A percentile compares a stretch with the other conserved stretches of the same genome.
Evolutionary conservation across 1,140 invertebrate genomes (phyloP).

Genomic region (Lepidurus packardi): DNA sequence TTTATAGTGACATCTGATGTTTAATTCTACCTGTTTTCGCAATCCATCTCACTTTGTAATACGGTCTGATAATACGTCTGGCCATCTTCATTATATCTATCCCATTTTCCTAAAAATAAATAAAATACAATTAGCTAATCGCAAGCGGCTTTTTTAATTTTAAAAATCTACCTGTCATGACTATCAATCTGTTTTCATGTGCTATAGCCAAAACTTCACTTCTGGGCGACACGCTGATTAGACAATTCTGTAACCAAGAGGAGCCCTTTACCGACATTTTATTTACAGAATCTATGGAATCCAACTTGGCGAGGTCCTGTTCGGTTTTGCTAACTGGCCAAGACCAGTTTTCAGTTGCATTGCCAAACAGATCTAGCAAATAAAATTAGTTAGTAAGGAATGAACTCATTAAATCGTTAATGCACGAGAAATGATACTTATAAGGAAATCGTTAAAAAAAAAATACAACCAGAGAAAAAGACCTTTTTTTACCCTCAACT

Average conservation of each 20-base stretch:
- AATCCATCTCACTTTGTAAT: slow-evolving; percentile 34
- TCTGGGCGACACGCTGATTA: slow-evolving; percentile 64
- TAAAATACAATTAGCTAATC: slow-evolving; percentile 31
- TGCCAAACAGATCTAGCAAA: background rate
- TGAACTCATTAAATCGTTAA: background rate
- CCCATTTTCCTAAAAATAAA: slow-evolving; percentile 44
- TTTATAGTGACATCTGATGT: slow-evolving; percentile 12
- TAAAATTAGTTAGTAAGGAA: background rate
- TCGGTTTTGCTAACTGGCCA: background rate
- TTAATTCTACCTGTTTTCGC: slow-evolving; percentile 25
- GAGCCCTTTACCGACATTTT: background rate
- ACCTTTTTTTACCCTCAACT: background rate
- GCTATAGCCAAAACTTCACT: slow-evolving; percentile 65
- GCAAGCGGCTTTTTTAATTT: slow-evolving; percentile 40
- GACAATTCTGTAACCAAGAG: slow-evolving; percentile 63
- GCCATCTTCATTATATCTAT: slow-evolving; percentile 34
- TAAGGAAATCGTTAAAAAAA: background rate
- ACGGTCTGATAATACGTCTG: slow-evolving; percentile 27
- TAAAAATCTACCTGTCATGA: slow-evolving; percentile 56
- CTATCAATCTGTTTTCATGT: slow-evolving; percentile 56
- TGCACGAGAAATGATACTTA: background rate
- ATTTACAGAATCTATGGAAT: slow-evolving; percentile 19
- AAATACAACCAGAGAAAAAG: background rate
- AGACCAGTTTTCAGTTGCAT: slow-evolving; percentile 17
- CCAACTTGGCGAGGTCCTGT: background rate